Conservation (phyloP, 2,113 vertebrate species). For the Chionis minor region DNA sequence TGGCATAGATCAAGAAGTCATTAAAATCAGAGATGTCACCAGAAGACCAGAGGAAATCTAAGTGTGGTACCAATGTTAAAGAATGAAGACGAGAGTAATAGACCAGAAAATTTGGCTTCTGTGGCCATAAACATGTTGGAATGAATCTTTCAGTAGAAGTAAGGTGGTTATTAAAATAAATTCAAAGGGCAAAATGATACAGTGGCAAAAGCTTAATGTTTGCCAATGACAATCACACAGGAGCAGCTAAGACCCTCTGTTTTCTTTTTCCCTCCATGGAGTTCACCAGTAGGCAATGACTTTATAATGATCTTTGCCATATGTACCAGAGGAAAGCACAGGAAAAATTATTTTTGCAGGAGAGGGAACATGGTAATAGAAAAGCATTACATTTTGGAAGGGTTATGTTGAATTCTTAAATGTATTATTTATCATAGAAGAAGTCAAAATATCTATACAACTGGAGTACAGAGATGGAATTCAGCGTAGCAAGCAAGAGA, state of each 20-base stretch:
- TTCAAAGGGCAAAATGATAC: neutral
- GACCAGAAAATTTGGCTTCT: slow-evolving; percentile 33
- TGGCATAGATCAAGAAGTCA: slow-evolving; percentile 60
- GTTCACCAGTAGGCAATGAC: neutral
- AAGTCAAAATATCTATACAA: neutral
- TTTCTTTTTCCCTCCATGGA: neutral
- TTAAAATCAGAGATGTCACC: slow-evolving; percentile 51
- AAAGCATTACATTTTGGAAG: neutral
- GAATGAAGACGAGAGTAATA: slow-evolving; percentile 21
- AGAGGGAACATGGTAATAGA: neutral
- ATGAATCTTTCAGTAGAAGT: slow-evolving; percentile 1
- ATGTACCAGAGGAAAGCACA: neutral
- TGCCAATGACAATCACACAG: neutral
- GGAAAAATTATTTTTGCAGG: neutral
- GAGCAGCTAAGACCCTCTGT: neutral
- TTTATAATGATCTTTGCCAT: neutral
- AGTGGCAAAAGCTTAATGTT: neutral
- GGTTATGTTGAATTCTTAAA: neutral
- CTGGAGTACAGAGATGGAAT: neutral
- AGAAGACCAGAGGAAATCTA: slow-evolving; percentile 21
- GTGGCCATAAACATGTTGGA: neutral
- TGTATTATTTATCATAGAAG: neutral
- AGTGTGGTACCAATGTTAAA: slow-evolving; percentile 4
- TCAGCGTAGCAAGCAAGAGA: neutral
- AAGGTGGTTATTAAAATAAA: slow-evolving; percentile 26